Conservation (phyloP, 1,140 invertebrate genomes). For the Teleopsis dalmanni region DNA sequence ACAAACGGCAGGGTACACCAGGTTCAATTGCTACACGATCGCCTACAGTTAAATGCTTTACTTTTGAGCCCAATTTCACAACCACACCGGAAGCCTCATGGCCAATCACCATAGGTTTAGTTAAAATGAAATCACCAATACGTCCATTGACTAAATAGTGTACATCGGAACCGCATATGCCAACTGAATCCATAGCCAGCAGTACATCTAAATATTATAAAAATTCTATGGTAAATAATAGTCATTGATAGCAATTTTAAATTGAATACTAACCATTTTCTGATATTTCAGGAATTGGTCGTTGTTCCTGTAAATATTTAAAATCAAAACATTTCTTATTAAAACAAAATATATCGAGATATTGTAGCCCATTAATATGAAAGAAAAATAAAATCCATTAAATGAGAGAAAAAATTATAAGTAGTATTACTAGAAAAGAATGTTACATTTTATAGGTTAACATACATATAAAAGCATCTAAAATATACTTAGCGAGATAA, state of each 20-base stretch:
- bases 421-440: too few species aligned
- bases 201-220: conserved; percentile 60
- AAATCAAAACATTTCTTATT: neutral
- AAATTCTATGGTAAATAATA: too few species aligned
- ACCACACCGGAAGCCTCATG: conserved; percentile 77
- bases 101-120: conserved; percentile 80
- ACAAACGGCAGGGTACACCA: conserved; percentile 77
- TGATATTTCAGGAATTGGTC: conserved; percentile 57
- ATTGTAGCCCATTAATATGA: too few species aligned
- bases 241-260: neutral
- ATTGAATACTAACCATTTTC: conserved; percentile 48
- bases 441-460: too few species aligned
- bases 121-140: conserved; percentile 76
- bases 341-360: neutral
- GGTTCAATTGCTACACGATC: conserved; percentile 92
- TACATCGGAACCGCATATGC: conserved; percentile 95
- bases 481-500: too few species aligned
- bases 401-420: too few species aligned
- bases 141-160: conserved; percentile 78
- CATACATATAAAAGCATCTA: too few species aligned
- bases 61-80: conserved; percentile 58
- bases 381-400: too few species aligned
- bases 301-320: conserved; percentile 56
- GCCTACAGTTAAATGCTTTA: conserved; percentile 67
- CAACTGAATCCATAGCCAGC: conserved; percentile 79